Evolutionary conservation across 2,888 invertebrate genomes (phyloP).

Genomic region (Idaea dimidiata): DNA sequence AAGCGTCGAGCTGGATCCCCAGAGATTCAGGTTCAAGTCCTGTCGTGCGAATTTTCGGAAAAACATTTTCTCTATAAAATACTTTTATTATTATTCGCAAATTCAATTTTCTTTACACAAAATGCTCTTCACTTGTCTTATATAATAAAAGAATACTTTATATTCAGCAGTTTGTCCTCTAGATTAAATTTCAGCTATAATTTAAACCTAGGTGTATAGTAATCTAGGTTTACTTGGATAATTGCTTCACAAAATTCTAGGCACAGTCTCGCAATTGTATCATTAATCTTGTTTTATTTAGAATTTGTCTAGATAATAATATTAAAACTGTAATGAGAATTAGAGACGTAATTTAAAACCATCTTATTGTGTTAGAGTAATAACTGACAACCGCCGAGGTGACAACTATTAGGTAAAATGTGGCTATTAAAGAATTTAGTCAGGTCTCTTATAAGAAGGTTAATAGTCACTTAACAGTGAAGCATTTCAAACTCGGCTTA

Average conservation of each 20-base stretch:
- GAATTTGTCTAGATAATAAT: background rate
- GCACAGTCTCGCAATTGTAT: constrained; percentile 14
- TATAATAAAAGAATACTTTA: background rate
- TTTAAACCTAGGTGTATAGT: background rate
- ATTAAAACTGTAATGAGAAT: constrained; percentile 1
- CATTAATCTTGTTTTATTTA: constrained; percentile 2
- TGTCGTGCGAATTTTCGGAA: no score
- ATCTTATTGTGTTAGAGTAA: background rate
- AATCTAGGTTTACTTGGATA: background rate
- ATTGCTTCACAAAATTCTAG: constrained; percentile 2
- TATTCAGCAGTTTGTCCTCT: background rate
- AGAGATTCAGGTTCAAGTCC: no score
- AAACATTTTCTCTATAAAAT: no score
- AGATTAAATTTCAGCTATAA: background rate
- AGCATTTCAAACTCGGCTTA: no score
- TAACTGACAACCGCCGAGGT: background rate
- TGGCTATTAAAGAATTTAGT: no score
- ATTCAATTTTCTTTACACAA: background rate
- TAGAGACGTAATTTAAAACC: background rate
- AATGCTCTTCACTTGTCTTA: background rate
- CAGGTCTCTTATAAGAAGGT: no score
- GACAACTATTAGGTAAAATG: no score
- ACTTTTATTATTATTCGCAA: no score
- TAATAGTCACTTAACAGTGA: no score
- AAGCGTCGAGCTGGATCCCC: no score